A percentile compares a stretch with the other conserved stretches of the same genome.
Conservation (phyloP, 1,140 invertebrate species). For the Drosophila bocki region DNA sequence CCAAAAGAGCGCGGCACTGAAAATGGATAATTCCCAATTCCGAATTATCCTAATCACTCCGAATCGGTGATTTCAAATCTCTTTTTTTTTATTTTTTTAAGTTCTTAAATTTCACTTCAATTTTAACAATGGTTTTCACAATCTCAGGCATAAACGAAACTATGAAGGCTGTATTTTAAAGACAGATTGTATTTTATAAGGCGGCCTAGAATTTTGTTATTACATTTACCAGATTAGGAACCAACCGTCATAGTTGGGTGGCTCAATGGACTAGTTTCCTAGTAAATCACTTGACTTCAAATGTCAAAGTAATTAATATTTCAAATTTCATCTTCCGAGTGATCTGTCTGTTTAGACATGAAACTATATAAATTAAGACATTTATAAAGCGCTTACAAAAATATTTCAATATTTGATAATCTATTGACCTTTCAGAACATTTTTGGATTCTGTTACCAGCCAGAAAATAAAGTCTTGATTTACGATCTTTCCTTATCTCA, state of each 20-base stretch:
- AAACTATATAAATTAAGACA: background rate
- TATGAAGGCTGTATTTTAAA: background rate
- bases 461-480: background rate
- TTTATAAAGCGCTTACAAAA: background rate
- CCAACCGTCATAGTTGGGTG: background rate
- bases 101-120: background rate
- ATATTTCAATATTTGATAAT: background rate
- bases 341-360: background rate
- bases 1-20: constrained; percentile 50
- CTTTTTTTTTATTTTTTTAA: fast-evolving
- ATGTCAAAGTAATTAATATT: background rate
- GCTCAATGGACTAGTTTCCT: background rate
- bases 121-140: background rate
- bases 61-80: background rate
- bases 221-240: background rate
- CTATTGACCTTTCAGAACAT: background rate
- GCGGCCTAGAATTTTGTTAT: background rate
- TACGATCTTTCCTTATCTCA: background rate
- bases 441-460: background rate
- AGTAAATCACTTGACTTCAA: background rate
- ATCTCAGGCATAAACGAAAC: no score
- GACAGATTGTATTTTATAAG: background rate
- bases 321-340: no score
- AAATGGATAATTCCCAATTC: background rate
- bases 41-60: background rate